These are phyloP conservation scores for Pelodiscus sinensis DNA, from an alignment of 2,113 vertebrate genomes.

Conservation along the genomic window DNA sequence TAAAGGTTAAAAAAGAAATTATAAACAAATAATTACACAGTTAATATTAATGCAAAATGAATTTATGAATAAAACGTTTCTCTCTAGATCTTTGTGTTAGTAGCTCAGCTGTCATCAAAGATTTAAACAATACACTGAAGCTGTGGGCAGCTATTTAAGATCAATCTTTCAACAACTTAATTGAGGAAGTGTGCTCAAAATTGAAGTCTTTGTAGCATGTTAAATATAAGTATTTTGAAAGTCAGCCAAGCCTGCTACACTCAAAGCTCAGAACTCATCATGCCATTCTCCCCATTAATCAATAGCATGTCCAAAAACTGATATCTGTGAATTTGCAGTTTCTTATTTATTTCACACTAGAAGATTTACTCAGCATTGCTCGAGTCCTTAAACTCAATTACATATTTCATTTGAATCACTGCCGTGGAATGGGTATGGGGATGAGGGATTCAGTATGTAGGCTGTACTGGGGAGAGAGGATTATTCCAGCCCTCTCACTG, in stretches of 20 bases:
- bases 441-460: no score
- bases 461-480: no score
- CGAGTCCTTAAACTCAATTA: no score
- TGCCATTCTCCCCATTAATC: background rate
- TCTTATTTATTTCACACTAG: background rate
- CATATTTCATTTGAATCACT: no score
- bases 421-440: no score
- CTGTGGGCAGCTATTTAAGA: background rate
- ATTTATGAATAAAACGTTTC: conserved; percentile 19
- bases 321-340: background rate
- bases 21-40: background rate
- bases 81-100: background rate
- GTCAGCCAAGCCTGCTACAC: background rate
- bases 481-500: no score
- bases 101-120: background rate
- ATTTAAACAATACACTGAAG: background rate
- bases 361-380: no score
- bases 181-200: background rate
- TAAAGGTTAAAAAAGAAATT: conserved; percentile 33
- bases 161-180: conserved; percentile 7
- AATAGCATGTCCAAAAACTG: background rate
- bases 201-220: background rate
- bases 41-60: background rate
- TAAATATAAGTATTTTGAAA: background rate
- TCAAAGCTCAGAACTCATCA: background rate